Evolutionary conservation across 2,113 vertebrate genomes (phyloP).

Genomic region (Acanthisitta chloris): DNA sequence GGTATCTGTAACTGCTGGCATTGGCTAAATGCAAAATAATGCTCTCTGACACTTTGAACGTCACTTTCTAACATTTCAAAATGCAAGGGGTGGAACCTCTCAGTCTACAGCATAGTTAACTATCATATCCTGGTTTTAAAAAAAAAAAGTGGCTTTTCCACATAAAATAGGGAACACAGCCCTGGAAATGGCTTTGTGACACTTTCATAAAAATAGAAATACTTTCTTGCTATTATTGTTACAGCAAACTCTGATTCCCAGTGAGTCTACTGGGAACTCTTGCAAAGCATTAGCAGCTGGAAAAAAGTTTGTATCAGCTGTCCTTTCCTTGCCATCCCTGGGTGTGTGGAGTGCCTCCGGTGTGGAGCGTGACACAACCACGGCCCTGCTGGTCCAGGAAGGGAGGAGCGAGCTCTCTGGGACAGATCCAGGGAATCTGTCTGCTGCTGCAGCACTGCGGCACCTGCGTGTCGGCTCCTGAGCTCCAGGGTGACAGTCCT

Average conservation of each 20-base stretch:
- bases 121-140: neutral
- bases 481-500: neutral
- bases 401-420: neutral
- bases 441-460: neutral
- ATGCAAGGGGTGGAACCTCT: neutral
- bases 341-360: neutral
- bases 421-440: neutral
- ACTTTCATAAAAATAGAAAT: neutral
- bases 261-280: neutral
- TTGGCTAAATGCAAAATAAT: neutral
- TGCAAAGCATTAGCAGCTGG: neutral
- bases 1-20: neutral
- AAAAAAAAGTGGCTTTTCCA: neutral
- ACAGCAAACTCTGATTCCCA: neutral
- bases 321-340: neutral
- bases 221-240: neutral
- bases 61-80: neutral
- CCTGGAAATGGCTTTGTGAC: neutral
- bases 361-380: accelerated
- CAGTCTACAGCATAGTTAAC: neutral
- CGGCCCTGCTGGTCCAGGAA: neutral
- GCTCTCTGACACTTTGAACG: neutral
- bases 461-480: neutral
- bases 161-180: neutral
- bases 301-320: neutral